Evolutionary conservation across 2,797 vertebrate species (phyloP).

Genomic region (Otolemur crassicaudatus): DNA sequence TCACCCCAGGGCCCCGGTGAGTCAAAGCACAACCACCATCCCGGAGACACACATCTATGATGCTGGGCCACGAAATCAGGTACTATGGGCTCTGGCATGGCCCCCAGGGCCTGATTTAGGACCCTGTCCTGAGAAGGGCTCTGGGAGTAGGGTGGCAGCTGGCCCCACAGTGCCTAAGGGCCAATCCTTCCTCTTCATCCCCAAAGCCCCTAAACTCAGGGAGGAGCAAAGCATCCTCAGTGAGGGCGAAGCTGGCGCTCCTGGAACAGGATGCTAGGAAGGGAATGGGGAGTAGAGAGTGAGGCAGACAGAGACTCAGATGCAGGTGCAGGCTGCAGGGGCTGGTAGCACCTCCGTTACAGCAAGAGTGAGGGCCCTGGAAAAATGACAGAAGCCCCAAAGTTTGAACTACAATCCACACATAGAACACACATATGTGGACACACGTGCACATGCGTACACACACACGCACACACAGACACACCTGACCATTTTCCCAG

Average conservation of each 20-base stretch:
- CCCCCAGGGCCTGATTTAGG: neutral
- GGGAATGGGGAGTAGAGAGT: neutral
- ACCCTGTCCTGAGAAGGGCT: neutral
- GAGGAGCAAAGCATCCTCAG: neutral
- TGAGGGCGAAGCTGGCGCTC: neutral
- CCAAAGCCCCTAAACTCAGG: neutral
- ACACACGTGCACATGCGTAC: fast-evolving
- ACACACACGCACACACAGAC: fast-evolving
- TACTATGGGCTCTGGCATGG: neutral
- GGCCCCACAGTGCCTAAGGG: neutral
- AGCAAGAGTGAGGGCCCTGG: neutral
- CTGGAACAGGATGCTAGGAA: neutral
- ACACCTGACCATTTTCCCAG: neutral
- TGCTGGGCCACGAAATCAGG: neutral
- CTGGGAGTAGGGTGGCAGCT: neutral
- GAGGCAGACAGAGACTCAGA: neutral
- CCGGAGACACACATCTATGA: too few relatives aligned
- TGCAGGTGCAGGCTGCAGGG: neutral
- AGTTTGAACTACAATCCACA: neutral
- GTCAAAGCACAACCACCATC: neutral
- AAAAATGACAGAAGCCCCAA: neutral
- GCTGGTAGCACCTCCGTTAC: neutral
- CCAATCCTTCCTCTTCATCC: neutral
- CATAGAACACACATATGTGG: neutral
- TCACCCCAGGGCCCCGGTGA: neutral